phyloP scores from a whole-genome alignment of 2,888 invertebrate genomes.

The Harpagoxenus sublaevis region DNA sequence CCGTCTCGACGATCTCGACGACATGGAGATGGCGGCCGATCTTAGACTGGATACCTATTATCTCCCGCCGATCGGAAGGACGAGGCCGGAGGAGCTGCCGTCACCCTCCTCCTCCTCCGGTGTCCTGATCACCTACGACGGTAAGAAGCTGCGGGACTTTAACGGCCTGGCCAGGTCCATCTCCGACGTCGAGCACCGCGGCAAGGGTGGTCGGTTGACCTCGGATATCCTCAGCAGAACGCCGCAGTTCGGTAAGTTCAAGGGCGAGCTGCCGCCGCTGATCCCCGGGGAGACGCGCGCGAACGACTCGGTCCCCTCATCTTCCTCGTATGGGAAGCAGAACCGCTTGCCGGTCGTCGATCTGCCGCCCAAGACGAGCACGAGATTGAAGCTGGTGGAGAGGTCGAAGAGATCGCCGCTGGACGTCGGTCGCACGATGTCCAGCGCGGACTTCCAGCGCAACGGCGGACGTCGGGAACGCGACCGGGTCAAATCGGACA shows the following conservation, averaged over 20 bases:
- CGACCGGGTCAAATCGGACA: conserved; percentile 60
- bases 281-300: conserved; percentile 85
- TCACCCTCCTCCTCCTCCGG: conserved; percentile 56
- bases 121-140: conserved; percentile 91
- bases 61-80: conserved; percentile 89
- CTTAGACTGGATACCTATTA: conserved; percentile 90
- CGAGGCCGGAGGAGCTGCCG: conserved; percentile 87
- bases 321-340: conserved; percentile 64
- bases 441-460: conserved; percentile 44
- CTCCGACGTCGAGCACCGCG: conserved; percentile 81
- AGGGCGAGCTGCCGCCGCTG: conserved; percentile 91
- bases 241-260: conserved; percentile 92
- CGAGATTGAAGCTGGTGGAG: conserved; percentile 67
- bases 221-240: conserved; percentile 89
- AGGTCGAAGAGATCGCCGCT: conserved; percentile 77
- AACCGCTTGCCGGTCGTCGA: conserved; percentile 45
- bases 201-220: conserved; percentile 85
- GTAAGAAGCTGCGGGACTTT: conserved; percentile 91
- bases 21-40: conserved; percentile 91
- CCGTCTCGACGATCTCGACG: conserved; percentile 85
- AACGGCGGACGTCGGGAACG: background rate
- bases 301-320: conserved; percentile 70
- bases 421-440: conserved; percentile 57
- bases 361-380: conserved; percentile 60
- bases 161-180: conserved; percentile 88